Conservation (phyloP, 2,113 vertebrate genomes). For the Rhodinocichla rosea region DNA sequence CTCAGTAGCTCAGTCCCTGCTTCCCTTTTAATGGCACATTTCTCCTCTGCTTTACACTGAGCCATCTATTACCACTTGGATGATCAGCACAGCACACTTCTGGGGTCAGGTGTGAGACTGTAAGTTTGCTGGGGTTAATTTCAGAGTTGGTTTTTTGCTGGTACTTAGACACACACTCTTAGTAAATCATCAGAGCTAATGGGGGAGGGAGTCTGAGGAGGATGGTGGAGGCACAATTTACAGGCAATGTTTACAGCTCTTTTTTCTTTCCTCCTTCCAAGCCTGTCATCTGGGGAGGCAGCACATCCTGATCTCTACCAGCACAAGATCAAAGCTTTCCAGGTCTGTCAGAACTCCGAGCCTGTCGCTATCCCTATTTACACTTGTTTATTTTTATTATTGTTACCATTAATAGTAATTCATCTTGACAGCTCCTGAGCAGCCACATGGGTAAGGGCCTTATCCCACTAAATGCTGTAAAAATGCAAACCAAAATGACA, state of each 20-base stretch:
- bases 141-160: neutral
- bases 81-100: neutral
- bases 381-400: constrained; percentile 3
- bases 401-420: constrained; percentile 28
- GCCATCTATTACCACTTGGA: neutral
- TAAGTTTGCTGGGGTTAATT: constrained; percentile 15
- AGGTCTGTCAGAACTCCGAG: neutral
- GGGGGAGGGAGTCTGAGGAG: neutral
- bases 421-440: neutral
- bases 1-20: neutral
- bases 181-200: constrained; percentile 20
- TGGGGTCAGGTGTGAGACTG: neutral
- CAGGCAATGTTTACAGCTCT: neutral
- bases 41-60: neutral
- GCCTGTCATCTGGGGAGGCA: neutral
- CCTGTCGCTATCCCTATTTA: neutral
- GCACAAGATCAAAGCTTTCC: constrained; percentile 24
- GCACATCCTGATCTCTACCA: neutral
- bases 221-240: neutral
- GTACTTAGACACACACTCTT: neutral
- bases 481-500: neutral
- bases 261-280: neutral
- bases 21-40: neutral
- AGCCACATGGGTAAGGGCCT: neutral
- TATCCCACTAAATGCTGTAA: neutral